Base-by-base conservation (phyloP, 2,888 invertebrate species). In the Helicoverpa assulta region DNA sequence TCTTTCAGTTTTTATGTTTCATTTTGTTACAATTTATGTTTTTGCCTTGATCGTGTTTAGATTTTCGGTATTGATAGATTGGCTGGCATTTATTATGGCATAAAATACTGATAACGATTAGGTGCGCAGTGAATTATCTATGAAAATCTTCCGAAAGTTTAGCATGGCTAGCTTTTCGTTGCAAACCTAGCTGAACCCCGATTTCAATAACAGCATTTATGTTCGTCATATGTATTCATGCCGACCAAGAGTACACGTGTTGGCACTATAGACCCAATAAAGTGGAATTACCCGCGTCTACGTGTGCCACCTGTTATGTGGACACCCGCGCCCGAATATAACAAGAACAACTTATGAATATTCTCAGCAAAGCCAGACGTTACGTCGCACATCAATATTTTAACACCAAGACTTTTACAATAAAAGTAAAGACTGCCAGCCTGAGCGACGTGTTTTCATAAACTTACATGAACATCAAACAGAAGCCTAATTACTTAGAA, bases 231-330 rank as follows among this genome's bases (percentile, higher is more conserved):
- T 86, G 88, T 90, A 91, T 91, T 91, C 89, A 91, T 89, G 78
- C 76, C 81, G 79, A 64, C 68, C 62, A 84, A 74, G 85, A 80
- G 83, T 85, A 89, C 86, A 89, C 86, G 86, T 88, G 89, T 89
- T 83, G 85, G 85, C 85, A 83, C 86, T 88, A 87, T 84, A 85
- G 85, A 88, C 87, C 84, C 87, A 89, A 91, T 90, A 89, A 90
- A 86, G 83, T 86, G 84, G 83, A 88, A 90, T 89, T 89, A 88
- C 76, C 67, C 73, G 73, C 74, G 80, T 82, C 85, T 86, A 84
- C 87, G 87, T 80, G 86, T 76, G 78, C 80, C 81, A 78, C 76
- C 73, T 71, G 77, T 70, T 76, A 76, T 80, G 73, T 69, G 72
- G 76, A 77, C 75, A 83, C 74, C 79, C 70, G 78, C 76, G 81